Conservation (phyloP, 1,140 invertebrate genomes). For the Wasmannia auropunctata region DNA sequence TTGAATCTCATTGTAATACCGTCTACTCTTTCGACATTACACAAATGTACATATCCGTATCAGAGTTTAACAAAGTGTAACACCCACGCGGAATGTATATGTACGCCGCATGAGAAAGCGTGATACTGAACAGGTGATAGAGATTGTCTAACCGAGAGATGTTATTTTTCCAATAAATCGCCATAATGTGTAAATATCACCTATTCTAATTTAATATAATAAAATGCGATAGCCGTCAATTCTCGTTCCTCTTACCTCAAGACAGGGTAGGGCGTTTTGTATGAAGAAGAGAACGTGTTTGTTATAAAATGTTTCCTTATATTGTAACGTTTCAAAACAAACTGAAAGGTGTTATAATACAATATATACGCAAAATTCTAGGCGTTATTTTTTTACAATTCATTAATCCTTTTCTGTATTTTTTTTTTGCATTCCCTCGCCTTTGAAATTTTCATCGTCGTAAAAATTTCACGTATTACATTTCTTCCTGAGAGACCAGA, state of each 20-base stretch:
- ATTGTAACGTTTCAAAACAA: constrained; percentile 84
- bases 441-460: constrained; percentile 70
- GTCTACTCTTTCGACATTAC: constrained; percentile 29
- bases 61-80: constrained; percentile 14
- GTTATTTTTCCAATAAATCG: constrained; percentile 56
- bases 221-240: not conserved
- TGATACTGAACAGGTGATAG: constrained; percentile 22
- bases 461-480: constrained; percentile 72
- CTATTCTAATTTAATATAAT: not conserved
- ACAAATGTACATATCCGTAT: constrained; percentile 39
- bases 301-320: constrained; percentile 85
- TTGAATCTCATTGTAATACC: constrained; percentile 9
- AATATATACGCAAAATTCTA: constrained; percentile 84
- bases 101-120: not conserved
- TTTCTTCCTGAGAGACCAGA: constrained; percentile 74
- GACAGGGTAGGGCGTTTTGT: constrained; percentile 3
- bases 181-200: constrained; percentile 28
- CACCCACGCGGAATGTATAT: not conserved
- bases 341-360: constrained; percentile 82
- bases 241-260: constrained; percentile 6
- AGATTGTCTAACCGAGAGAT: constrained; percentile 29
- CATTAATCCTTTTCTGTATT: constrained; percentile 74
- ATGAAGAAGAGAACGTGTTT: constrained; percentile 58
- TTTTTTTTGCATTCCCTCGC: constrained; percentile 65
- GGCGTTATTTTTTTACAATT: constrained; percentile 84